phyloP scores from a whole-genome alignment of 2,797 vertebrate species.

The Anolis apletophallus region DNA sequence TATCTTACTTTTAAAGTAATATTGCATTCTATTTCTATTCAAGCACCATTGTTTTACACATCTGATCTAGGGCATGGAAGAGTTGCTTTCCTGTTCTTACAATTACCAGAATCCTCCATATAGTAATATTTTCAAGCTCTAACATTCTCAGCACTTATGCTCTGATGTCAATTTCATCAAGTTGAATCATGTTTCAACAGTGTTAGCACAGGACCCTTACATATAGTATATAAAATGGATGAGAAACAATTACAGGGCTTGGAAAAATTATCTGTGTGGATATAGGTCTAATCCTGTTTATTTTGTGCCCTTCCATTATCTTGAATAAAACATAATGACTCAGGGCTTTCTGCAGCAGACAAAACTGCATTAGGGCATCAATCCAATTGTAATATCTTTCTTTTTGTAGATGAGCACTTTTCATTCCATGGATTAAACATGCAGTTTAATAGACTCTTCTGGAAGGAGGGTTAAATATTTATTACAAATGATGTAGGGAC shows the following conservation, averaged over 20 bases:
- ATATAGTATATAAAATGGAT: neutral
- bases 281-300: neutral
- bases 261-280: neutral
- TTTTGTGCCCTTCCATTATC: neutral
- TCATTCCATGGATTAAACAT: neutral
- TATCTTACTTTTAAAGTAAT: neutral
- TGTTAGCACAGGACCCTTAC: neutral
- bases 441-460: neutral
- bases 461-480: neutral
- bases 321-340: neutral
- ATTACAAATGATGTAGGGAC: conserved; percentile 20
- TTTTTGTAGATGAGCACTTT: neutral
- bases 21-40: neutral
- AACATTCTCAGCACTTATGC: neutral
- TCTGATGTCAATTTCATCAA: neutral
- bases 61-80: neutral
- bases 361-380: neutral
- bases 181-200: neutral
- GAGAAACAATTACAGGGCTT: neutral
- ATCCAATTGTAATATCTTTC: neutral
- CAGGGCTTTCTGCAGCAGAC: neutral
- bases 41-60: neutral
- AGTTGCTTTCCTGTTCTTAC: neutral
- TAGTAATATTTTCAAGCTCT: neutral
- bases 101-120: neutral